A percentile compares a stretch with the other conserved stretches of the same genome.
Conservation (phyloP, 1,140 invertebrate genomes). For the Andrena cerasifolii region DNA sequence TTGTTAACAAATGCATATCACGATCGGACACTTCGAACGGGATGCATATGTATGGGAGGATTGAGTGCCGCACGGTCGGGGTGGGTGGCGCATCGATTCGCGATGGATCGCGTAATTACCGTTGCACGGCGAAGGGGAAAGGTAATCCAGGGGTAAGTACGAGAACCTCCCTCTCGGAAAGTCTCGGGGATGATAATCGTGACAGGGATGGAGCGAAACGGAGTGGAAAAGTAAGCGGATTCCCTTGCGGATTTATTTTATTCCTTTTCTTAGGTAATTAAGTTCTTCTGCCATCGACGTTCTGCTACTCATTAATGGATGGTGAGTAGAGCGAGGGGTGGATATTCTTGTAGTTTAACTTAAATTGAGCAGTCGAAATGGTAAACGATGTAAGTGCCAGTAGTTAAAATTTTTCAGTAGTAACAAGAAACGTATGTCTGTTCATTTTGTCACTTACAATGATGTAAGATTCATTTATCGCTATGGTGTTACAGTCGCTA, state of each 20-base stretch:
- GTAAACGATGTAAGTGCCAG: no score
- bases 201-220: constrained; percentile 1
- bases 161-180: constrained; percentile 8
- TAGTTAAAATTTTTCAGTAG: no score
- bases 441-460: no score
- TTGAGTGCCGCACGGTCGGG: background rate
- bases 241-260: constrained; percentile 48
- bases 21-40: background rate
- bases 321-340: no score
- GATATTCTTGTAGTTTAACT: no score
- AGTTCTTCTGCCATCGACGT: constrained; percentile 1
- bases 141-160: constrained; percentile 34
- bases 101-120: constrained; percentile 36
- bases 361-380: no score
- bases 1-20: constrained; percentile 19
- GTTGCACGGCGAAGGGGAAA: constrained; percentile 1
- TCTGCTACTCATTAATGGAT: no score
- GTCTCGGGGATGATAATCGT: background rate
- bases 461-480: no score
- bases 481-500: no score
- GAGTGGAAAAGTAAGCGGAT: constrained; percentile 57
- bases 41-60: constrained; percentile 5
- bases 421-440: no score
- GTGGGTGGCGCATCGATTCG: constrained; percentile 5
- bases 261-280: constrained; percentile 52